Conservation (phyloP, 2,113 vertebrate genomes). For the Aegotheles bennettii region DNA sequence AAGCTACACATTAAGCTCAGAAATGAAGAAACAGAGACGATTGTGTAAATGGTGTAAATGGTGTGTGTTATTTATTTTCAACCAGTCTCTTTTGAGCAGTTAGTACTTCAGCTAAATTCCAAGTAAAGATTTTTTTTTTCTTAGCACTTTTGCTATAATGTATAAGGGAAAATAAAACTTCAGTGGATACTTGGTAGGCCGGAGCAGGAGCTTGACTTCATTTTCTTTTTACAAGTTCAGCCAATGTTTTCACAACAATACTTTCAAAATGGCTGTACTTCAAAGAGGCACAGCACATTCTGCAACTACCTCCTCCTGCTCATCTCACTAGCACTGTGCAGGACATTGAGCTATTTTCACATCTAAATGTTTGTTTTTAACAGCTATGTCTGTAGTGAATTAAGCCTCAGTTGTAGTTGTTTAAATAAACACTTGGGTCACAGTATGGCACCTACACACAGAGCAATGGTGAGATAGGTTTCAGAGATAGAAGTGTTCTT, state of each 20-base stretch:
- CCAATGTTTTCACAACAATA: background rate
- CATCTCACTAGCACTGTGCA: background rate
- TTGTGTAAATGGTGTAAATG: background rate
- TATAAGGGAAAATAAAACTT: background rate
- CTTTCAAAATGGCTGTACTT: background rate
- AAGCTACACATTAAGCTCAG: background rate
- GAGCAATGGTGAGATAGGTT: background rate
- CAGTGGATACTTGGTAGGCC: background rate
- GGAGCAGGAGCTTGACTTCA: background rate
- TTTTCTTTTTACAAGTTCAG: background rate
- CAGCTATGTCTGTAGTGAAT: background rate
- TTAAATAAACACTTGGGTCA: background rate
- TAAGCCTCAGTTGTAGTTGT: background rate
- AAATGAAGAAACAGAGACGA: background rate
- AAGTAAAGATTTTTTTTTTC: background rate
- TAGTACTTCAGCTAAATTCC: background rate
- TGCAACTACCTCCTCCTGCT: background rate
- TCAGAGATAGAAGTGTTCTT: background rate
- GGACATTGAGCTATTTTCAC: background rate
- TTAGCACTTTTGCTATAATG: background rate
- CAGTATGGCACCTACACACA: background rate
- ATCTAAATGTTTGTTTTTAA: background rate
- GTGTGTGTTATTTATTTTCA: background rate
- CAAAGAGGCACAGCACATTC: background rate
- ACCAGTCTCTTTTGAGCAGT: background rate